Evolutionary conservation across 35 echinoderm and acorn worm species (phyloP).

Genomic region (Lytechinus variegatus): DNA sequence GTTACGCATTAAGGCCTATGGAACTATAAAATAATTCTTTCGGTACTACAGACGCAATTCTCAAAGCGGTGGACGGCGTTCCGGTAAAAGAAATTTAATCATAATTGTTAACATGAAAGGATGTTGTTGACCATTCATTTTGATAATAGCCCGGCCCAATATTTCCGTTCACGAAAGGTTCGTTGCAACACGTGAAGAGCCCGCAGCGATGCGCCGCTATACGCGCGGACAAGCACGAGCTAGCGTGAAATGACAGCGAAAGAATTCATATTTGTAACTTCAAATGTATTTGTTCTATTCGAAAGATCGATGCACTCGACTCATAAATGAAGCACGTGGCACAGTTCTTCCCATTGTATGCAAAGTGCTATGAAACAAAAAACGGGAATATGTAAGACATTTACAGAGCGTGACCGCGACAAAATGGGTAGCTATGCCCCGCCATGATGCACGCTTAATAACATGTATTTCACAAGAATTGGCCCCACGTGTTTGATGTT

Average conservation of each 20-base stretch:
- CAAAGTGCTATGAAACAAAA: not conserved
- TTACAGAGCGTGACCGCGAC: not conserved
- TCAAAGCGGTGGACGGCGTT: not conserved
- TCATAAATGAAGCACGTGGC: not conserved
- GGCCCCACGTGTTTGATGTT: not conserved
- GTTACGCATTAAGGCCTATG: not conserved
- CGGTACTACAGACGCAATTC: not conserved
- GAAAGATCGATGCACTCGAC: not conserved
- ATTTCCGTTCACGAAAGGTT: not conserved
- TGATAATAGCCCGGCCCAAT: too few species aligned
- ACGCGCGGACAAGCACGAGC: not conserved
- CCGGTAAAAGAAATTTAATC: not conserved
- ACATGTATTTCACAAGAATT: not conserved
- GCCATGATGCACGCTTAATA: not conserved
- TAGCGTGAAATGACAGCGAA: not conserved
- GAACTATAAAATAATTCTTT: not conserved
- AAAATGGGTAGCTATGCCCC: not conserved
- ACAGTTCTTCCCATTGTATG: not conserved
- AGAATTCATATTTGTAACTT: not conserved
- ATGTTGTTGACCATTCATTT: not conserved
- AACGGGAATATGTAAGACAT: not conserved
- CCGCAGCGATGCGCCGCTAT: not conserved
- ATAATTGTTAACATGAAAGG: not conserved
- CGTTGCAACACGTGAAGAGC: slow-evolving; percentile 7
- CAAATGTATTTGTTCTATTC: not conserved